phyloP scores from a whole-genome alignment of 2,113 vertebrate species.

The Tachysurus fulvidraco region DNA sequence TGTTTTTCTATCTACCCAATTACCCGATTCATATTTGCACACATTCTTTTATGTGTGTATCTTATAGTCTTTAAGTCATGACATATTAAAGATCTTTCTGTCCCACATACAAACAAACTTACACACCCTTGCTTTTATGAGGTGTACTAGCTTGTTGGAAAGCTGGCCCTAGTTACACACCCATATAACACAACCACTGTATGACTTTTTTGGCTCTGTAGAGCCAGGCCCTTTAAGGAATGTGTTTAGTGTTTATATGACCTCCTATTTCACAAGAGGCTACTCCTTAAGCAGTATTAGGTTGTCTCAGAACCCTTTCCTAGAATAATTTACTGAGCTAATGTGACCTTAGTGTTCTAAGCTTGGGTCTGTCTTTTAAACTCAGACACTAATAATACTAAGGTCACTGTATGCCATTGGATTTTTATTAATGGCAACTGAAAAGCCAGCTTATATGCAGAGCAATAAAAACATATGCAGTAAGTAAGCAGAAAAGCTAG shows the following conservation, averaged over 20 bases:
- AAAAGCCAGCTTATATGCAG: background rate
- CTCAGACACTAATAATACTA: background rate
- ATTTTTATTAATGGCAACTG: background rate
- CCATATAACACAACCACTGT: background rate
- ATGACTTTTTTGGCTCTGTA: background rate
- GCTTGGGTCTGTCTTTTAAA: background rate
- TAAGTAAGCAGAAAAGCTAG: background rate
- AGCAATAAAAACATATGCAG: background rate
- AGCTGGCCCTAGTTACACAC: background rate
- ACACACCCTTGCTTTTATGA: background rate
- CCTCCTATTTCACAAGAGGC: background rate
- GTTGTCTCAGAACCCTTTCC: background rate
- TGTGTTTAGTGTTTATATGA: background rate
- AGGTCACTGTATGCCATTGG: background rate
- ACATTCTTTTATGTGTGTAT: background rate
- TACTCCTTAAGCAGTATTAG: background rate
- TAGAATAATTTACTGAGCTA: background rate
- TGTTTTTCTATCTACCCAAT: background rate
- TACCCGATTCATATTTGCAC: background rate
- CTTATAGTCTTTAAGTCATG: background rate
- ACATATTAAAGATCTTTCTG: background rate
- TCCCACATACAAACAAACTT: background rate
- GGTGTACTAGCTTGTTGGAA: background rate
- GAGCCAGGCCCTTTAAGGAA: background rate
- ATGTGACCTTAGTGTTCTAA: background rate